Base-by-base conservation (phyloP, 37 sponge, comb jelly and placozoan genomes). In the Corticium candelabrum region DNA sequence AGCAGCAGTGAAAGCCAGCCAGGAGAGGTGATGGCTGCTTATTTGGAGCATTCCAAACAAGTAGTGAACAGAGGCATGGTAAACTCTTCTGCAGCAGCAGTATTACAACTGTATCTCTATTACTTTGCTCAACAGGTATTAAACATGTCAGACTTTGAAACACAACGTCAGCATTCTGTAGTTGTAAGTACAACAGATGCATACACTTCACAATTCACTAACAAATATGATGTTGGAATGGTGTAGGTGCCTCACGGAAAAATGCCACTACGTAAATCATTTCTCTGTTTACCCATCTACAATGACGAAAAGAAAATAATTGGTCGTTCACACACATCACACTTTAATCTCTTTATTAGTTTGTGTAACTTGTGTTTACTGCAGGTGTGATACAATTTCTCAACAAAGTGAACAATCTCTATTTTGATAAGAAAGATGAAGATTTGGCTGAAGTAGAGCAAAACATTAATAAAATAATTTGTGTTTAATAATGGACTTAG, bases 311-410 rank as follows among this genome's bases (percentile, higher is more conserved):
- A 74, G 2, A 31, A 77, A 1, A 69, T 84, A 34, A 83, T 89
- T 40, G 90, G 90, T 89, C 68, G 7, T 40, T 21, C 31, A 1
- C 78, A 78, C 57, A 71, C 0, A 35, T 57, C 69, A 3, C 27
- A 34, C 21, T 7, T 81, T 74, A 1, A 40, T 41, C 32, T 40
- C 1, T 5, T 36, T 0, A 1, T 31, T 3, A 5, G 40, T 34
- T n/a, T n/a, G n/a, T n/a, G n/a, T n/a, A n/a, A n/a, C n/a, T n/a
- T n/a, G n/a, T n/a, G n/a, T n/a, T n/a, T 1, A 31, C 29, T 84
- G 11, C 68, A 90, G 96, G 90, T 3, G 85, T 92, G 35, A 84
- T 85, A 15, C 85, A 92, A 82, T 78, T 96, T 3, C 67, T 83
- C 35, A 90, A 96, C 75, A 96, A 92, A 38, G 62, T 77, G 68